Evolutionary conservation across 1,140 invertebrate species (phyloP), one percentile per base, ranked within the genome.

Genomic region (Watersipora subatra): DNA sequence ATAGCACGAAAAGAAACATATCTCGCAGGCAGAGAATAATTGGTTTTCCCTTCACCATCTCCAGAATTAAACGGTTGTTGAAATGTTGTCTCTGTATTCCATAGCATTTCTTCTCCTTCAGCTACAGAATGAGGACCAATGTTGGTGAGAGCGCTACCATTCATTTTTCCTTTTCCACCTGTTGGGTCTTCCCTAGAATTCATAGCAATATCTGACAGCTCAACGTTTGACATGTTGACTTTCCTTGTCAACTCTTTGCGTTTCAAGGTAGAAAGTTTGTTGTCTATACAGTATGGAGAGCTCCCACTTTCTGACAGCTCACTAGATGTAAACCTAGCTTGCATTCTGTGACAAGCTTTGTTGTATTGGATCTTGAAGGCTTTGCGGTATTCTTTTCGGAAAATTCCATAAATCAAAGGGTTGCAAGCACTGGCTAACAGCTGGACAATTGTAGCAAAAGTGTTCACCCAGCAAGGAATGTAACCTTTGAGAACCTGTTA

Each of bases 391-490:
- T 80, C 78, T 61, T 67, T 69, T 1, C 78, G 62, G 63, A 80
- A 76, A 28, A 80, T 74, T n/a, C 76, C 77, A 67, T 80, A 80
- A 25, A 80, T 75, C 0, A 80, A 67, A 0, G 78, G 78, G 65
- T 79, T 80, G 17, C 77, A 71, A 57, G 72, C 73, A 67, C 77
- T 78, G 26, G 73, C 71, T 12, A 71, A 63, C 61, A 73, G 79
- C 26, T 71, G 75, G 29, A 78, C 67, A 3, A 76, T 28, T 29
- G 73, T 73, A 19, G 77, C 68, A 3, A 71, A 19, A 1, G 75
- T 61, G 67, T 77, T 79, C 1, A 78, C 46, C 26, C 69, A 68
- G 3, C 70, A 70, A n/a, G 76, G 75, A 19, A 80, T 46, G n/a
- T 46, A 46, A 7, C 34, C 34, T n/a, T 46, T 46, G 7, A 46